A percentile compares a stretch with the other conserved stretches of the same genome.
These are phyloP conservation scores for Keiferia lycopersicella DNA, from an alignment of 2,888 invertebrate species.

Conservation along the genomic window DNA sequence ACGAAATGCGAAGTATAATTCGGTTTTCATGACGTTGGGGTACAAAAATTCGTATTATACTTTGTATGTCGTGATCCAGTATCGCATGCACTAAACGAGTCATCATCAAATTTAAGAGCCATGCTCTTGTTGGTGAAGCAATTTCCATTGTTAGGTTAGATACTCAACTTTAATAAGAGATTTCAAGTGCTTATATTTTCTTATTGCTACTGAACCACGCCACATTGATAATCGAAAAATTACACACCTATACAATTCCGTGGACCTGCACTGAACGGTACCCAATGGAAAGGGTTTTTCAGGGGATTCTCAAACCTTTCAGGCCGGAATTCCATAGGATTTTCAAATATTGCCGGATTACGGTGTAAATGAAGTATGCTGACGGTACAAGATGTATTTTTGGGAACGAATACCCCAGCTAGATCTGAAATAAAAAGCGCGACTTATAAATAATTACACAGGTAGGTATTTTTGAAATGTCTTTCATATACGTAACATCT, in stretches of 20 bases:
- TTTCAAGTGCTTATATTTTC: constrained; percentile 33
- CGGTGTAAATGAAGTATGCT: constrained; percentile 5
- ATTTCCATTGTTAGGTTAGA: too few relatives aligned
- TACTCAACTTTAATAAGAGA: too few relatives aligned
- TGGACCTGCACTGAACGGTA: constrained; percentile 78
- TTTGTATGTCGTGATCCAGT: too few relatives aligned
- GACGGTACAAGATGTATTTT: constrained; percentile 2
- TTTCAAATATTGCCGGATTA: constrained; percentile 29
- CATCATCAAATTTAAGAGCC: too few relatives aligned
- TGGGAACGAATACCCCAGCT: constrained; percentile 6
- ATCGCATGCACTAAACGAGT: too few relatives aligned
- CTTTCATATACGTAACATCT: too few relatives aligned
- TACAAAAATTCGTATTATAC: too few relatives aligned
- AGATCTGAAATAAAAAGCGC: constrained; percentile 3
- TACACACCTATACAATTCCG: constrained; percentile 72
- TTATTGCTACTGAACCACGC: neutral
- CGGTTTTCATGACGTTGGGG: too few relatives aligned
- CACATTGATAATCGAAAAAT: neutral
- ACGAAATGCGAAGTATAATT: too few relatives aligned
- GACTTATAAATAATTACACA: too few relatives aligned
- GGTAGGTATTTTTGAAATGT: too few relatives aligned
- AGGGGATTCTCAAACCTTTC: constrained; percentile 66
- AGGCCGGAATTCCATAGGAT: constrained; percentile 76
- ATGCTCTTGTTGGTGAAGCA: too few relatives aligned
- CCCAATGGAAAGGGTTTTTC: constrained; percentile 61